Percentiles rank a stretch among this genome's conserved stretches.
Evolutionary conservation across 2,888 invertebrate genomes (phyloP).

Genomic region (Marronus borbonicus): DNA sequence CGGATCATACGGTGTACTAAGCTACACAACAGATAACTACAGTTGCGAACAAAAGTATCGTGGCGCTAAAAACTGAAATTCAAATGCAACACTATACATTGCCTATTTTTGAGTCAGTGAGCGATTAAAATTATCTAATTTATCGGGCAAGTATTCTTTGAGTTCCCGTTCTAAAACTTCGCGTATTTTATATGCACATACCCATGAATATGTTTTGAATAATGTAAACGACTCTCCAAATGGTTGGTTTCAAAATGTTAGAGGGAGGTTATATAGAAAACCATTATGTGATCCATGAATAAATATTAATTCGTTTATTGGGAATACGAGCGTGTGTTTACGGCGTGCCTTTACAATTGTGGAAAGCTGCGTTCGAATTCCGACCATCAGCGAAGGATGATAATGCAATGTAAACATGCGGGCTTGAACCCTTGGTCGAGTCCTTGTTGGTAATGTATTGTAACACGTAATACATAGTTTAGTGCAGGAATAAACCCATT

Average conservation of each 20-base stretch:
- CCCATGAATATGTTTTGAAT: too few species aligned
- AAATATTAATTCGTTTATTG: slow-evolving; percentile 13
- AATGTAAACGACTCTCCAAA: background rate
- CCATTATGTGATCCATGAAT: slow-evolving; percentile 1
- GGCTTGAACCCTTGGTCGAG: slow-evolving; percentile 10
- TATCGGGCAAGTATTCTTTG: too few species aligned
- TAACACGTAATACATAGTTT: background rate
- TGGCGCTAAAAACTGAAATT: too few species aligned
- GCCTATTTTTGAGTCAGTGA: too few species aligned
- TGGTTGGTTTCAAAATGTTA: background rate
- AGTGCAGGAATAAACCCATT: slow-evolving; percentile 29
- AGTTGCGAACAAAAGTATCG: too few species aligned
- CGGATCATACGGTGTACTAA: too few species aligned
- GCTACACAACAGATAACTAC: too few species aligned
- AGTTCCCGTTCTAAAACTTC: too few species aligned
- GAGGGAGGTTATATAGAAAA: background rate
- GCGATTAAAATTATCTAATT: too few species aligned
- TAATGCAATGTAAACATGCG: slow-evolving; percentile 8
- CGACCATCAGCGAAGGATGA: slow-evolving; percentile 4
- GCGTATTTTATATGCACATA: too few species aligned
- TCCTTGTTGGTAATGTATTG: slow-evolving; percentile 7
- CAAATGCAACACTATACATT: too few species aligned
- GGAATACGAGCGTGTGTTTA: slow-evolving; percentile 1
- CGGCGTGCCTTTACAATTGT: background rate
- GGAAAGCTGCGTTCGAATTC: background rate